A percentile compares a stretch with the other conserved stretches of the same genome.
phyloP scores from a whole-genome alignment of 1,140 invertebrate genomes.

The Conus ventricosus region DNA sequence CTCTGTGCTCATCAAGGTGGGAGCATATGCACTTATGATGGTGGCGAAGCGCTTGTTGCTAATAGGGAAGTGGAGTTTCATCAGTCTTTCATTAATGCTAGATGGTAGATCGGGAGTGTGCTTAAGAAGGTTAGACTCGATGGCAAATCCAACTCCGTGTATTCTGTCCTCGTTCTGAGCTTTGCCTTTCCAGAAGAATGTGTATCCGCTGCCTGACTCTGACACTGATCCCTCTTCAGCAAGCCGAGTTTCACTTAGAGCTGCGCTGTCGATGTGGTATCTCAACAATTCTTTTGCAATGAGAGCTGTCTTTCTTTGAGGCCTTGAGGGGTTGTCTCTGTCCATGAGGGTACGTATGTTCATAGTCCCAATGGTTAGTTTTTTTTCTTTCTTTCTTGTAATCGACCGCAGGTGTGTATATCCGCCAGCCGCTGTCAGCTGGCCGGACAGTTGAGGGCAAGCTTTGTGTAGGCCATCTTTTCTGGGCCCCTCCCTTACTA shows the following conservation, averaged over 20 bases:
- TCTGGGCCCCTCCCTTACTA: no score
- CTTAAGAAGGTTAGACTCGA: slow-evolving; percentile 19
- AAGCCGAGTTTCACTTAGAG: slow-evolving; percentile 35
- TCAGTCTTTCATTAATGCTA: slow-evolving; percentile 28
- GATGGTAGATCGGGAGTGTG: neutral
- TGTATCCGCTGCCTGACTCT: slow-evolving; percentile 27
- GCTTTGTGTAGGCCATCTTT: neutral
- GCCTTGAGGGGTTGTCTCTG: neutral
- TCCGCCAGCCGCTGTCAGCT: neutral
- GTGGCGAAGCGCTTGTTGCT: slow-evolving; percentile 1
- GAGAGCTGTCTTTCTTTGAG: slow-evolving; percentile 32
- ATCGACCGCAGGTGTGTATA: neutral
- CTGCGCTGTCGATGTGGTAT: slow-evolving; percentile 42
- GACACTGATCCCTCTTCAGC: slow-evolving; percentile 29
- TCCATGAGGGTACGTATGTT: slow-evolving; percentile 33
- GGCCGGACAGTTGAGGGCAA: neutral
- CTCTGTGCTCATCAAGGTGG: slow-evolving; percentile 12
- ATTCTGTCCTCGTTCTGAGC: slow-evolving; percentile 4
- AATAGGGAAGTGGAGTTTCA: slow-evolving; percentile 31
- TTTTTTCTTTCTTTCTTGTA: neutral
- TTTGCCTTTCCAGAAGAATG: slow-evolving; percentile 41
- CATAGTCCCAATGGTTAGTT: slow-evolving; percentile 13
- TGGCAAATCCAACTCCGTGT: slow-evolving; percentile 32
- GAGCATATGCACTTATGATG: slow-evolving; percentile 36
- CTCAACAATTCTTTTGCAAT: slow-evolving; percentile 30